Percentiles rank a stretch among this genome's conserved stretches.
These are phyloP conservation scores for Gorsachius magnificus DNA, from an alignment of 2,797 vertebrate genomes.

Conservation along the genomic window DNA sequence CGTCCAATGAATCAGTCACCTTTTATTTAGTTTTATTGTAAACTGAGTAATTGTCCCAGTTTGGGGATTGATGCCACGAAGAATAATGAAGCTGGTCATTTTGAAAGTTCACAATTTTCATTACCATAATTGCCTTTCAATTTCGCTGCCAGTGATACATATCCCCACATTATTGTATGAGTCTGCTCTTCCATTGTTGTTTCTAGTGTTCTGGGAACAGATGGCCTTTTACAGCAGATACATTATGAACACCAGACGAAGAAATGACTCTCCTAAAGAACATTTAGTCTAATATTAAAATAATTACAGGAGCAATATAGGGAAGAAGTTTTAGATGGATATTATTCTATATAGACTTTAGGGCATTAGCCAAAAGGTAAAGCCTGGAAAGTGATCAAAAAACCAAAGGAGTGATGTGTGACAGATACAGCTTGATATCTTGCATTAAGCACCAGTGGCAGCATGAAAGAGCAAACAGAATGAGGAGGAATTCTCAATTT, in stretches of 20 bases:
- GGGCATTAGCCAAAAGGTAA: neutral
- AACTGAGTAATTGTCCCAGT: constrained; percentile 25
- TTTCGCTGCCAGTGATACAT: constrained; percentile 36
- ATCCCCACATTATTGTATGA: neutral
- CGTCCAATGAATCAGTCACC: constrained; percentile 8
- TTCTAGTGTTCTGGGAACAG: constrained; percentile 40
- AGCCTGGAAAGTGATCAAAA: neutral
- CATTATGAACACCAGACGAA: constrained; percentile 30
- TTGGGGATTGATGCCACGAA: neutral
- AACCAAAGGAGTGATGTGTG: neutral
- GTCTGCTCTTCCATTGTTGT: constrained; percentile 35
- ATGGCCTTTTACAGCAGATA: constrained; percentile 42
- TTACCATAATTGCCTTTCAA: constrained; percentile 42
- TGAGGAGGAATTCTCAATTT: neutral
- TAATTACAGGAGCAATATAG: neutral
- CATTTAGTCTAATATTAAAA: constrained; percentile 26
- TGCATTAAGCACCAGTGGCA: neutral
- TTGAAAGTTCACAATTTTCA: constrained; percentile 51
- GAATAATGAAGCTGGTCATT: constrained; percentile 42
- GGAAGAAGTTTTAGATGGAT: neutral
- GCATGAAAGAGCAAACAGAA: neutral
- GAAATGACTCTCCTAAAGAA: constrained; percentile 39
- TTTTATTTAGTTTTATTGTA: constrained; percentile 39
- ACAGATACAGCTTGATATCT: neutral
- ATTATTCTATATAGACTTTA: neutral